Percentiles rank a stretch among this genome's conserved stretches.
Evolutionary conservation across 2,113 vertebrate genomes (phyloP).

Genomic region (Spea multiplicata): DNA sequence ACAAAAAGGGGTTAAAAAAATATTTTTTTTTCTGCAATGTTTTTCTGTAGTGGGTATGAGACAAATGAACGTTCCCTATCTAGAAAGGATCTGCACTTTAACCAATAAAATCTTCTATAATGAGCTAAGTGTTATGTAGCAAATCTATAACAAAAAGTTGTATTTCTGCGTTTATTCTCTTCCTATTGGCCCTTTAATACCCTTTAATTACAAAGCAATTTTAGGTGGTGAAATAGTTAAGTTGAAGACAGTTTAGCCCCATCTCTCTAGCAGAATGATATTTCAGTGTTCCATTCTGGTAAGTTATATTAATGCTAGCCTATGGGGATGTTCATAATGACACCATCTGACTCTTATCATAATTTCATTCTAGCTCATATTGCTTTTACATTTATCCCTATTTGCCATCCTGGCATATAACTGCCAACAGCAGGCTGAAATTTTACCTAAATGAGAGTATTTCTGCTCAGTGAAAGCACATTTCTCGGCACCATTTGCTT

Average conservation of each 20-base stretch:
- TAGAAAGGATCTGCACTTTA: too few relatives aligned
- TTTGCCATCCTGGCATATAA: slow-evolving; percentile 66
- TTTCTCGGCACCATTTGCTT: slow-evolving; percentile 68
- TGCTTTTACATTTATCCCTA: slow-evolving; percentile 67
- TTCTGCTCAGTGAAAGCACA: slow-evolving; percentile 63
- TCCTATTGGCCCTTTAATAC: too few relatives aligned
- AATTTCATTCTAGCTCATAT: slow-evolving; percentile 71
- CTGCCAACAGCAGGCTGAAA: slow-evolving; percentile 68
- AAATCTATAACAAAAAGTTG: too few relatives aligned
- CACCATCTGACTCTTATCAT: slow-evolving; percentile 69
- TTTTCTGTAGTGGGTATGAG: too few relatives aligned
- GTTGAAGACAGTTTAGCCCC: slow-evolving; percentile 46
- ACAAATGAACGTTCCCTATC: too few relatives aligned
- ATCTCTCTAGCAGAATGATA: slow-evolving; percentile 55
- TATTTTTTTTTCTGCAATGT: too few relatives aligned
- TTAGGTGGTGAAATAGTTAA: slow-evolving; percentile 53
- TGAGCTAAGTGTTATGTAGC: too few relatives aligned
- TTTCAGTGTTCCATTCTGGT: slow-evolving; percentile 56
- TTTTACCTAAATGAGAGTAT: slow-evolving; percentile 69
- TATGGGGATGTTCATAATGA: slow-evolving; percentile 63
- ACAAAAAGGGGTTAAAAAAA: too few relatives aligned
- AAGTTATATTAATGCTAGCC: slow-evolving; percentile 64
- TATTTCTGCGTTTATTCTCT: too few relatives aligned
- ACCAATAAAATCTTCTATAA: too few relatives aligned
- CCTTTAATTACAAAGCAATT: neutral